Conservation (phyloP, 2,113 vertebrate species). For the Verasper variegatus region DNA sequence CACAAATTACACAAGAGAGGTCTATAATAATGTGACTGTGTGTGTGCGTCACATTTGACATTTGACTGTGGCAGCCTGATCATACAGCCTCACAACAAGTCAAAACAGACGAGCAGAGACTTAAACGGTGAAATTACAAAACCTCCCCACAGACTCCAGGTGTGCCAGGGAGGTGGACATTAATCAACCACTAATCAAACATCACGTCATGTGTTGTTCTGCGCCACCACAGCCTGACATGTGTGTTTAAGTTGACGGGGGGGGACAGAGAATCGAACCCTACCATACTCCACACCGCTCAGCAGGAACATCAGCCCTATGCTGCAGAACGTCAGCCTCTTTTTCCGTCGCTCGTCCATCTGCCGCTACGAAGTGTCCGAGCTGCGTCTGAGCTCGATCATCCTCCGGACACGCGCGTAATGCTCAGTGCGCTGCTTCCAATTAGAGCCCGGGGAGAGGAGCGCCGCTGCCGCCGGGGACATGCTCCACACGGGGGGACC, state of each 20-base stretch:
- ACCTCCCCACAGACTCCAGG: too few relatives aligned
- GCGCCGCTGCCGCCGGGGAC: too few relatives aligned
- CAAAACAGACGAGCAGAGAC: too few relatives aligned
- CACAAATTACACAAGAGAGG: too few relatives aligned
- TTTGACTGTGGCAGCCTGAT: too few relatives aligned
- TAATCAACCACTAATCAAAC: not conserved
- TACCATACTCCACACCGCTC: constrained; percentile 88
- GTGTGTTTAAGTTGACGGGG: too few relatives aligned
- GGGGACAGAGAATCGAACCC: not conserved
- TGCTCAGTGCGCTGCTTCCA: constrained; percentile 45
- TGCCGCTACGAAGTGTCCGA: not conserved
- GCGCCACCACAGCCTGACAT: not conserved
- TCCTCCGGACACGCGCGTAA: constrained; percentile 24
- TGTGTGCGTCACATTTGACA: too few relatives aligned
- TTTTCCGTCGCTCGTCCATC: constrained; percentile 80
- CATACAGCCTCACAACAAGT: too few relatives aligned
- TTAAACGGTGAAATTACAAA: too few relatives aligned
- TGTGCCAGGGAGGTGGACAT: too few relatives aligned
- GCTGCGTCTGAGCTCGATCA: not conserved
- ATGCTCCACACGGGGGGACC: too few relatives aligned
- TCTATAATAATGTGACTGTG: too few relatives aligned
- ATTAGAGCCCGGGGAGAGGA: constrained; percentile 32
- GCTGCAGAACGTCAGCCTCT: constrained; percentile 80
- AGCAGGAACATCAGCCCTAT: constrained; percentile 86
- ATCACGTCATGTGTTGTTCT: not conserved